Percentiles rank a stretch among this genome's conserved stretches.
Evolutionary conservation across 2,113 vertebrate genomes (phyloP).

Genomic region (Gallinago undulata): DNA sequence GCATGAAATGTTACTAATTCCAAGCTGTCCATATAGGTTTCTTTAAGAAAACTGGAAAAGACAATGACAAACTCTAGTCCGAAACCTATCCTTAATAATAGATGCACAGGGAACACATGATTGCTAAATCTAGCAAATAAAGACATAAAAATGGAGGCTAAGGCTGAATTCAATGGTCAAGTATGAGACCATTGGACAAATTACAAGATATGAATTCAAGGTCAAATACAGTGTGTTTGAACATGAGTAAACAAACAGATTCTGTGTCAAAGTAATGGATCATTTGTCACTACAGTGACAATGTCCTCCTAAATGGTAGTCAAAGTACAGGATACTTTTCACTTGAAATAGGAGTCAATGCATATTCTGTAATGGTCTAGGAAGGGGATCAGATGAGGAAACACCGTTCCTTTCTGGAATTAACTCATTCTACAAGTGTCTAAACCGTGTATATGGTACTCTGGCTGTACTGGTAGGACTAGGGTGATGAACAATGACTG

Average conservation of each 20-base stretch:
- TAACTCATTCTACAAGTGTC: neutral
- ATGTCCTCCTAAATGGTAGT: neutral
- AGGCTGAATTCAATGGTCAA: neutral
- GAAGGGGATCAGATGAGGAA: neutral
- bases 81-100: neutral
- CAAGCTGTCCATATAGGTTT: neutral
- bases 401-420: neutral
- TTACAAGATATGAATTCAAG: neutral
- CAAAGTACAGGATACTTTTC: neutral
- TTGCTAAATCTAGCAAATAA: neutral
- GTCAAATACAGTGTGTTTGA: neutral
- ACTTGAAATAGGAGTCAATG: neutral
- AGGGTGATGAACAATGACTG: neutral
- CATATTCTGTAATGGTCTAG: neutral
- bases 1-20: neutral
- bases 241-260: neutral
- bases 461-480: neutral
- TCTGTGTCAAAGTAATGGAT: neutral
- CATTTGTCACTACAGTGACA: neutral
- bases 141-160: neutral
- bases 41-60: neutral
- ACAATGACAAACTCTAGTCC: neutral
- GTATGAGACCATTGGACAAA: no score
- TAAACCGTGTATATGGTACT: neutral
- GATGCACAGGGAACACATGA: neutral